Conservation (phyloP, 2,888 invertebrate genomes). For the Nemotelus pantherinus region DNA sequence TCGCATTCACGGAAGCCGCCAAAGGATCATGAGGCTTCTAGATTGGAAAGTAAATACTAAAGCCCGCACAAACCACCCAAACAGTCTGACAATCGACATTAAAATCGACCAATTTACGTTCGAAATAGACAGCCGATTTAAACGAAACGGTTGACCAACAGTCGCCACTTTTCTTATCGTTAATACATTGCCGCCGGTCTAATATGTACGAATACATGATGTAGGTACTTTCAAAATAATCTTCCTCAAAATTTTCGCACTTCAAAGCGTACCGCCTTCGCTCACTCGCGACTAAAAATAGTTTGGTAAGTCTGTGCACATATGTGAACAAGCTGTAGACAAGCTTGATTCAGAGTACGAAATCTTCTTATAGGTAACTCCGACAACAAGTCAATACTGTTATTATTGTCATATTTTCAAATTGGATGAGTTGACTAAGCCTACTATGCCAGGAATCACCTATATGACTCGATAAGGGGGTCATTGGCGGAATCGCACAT, state of each 20-base stretch:
- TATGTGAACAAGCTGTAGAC: not conserved
- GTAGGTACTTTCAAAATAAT: not conserved
- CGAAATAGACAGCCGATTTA: conserved; percentile 26
- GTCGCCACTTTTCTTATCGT: not conserved
- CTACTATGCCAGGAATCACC: not conserved
- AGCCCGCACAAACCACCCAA: not conserved
- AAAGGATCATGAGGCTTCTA: no score
- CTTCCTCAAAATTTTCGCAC: not conserved
- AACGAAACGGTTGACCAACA: not conserved
- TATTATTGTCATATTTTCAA: conserved; percentile 14
- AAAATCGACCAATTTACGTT: conserved; percentile 30
- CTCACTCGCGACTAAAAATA: conserved; percentile 23
- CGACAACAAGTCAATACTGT: not conserved
- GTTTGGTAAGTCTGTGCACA: not conserved
- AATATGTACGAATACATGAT: no score
- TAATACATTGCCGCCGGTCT: not conserved
- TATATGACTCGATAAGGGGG: not conserved
- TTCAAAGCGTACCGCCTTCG: conserved; percentile 29
- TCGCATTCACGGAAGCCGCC: no score
- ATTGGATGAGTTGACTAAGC: conserved; percentile 12
- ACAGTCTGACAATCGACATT: conserved; percentile 14
- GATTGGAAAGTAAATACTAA: no score
- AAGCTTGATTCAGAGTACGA: not conserved
- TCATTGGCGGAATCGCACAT: not conserved
- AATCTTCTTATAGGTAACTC: conserved; percentile 5